Evolutionary conservation across 2,888 invertebrate genomes (phyloP).

Genomic region (Dicyrtoma fusca): DNA sequence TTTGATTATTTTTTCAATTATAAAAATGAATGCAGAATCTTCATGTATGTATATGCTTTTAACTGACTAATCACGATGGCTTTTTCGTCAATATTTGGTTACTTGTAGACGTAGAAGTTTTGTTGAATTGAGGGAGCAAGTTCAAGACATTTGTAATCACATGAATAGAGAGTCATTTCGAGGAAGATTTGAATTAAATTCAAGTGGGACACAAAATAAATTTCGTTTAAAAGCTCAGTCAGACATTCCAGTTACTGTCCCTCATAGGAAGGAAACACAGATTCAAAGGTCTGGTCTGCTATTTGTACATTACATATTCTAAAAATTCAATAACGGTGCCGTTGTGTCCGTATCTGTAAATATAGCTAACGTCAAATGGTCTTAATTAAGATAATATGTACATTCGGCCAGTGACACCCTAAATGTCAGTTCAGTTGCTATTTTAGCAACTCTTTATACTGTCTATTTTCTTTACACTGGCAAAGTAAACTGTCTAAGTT

Average conservation of each 20-base stretch:
- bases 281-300: constrained; percentile 10
- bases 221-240: background rate
- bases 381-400: background rate
- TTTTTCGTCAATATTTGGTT: background rate
- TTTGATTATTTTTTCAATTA: no score
- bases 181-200: background rate
- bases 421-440: constrained; percentile 14
- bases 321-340: no score
- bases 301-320: no score
- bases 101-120: constrained; percentile 17
- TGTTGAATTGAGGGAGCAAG: constrained; percentile 4
- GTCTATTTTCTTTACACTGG: constrained; percentile 24
- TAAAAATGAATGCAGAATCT: no score
- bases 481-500: constrained; percentile 6
- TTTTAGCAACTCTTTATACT: background rate
- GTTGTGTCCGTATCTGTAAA: background rate
- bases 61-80: background rate
- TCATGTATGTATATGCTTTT: no score
- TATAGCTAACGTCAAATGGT: background rate
- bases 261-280: background rate
- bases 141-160: constrained; percentile 1
- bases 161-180: constrained; percentile 12
- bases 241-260: constrained; percentile 6
- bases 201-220: background rate
- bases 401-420: constrained; percentile 27